phyloP scores from a whole-genome alignment of 2,113 vertebrate genomes.

The Progne subis region DNA sequence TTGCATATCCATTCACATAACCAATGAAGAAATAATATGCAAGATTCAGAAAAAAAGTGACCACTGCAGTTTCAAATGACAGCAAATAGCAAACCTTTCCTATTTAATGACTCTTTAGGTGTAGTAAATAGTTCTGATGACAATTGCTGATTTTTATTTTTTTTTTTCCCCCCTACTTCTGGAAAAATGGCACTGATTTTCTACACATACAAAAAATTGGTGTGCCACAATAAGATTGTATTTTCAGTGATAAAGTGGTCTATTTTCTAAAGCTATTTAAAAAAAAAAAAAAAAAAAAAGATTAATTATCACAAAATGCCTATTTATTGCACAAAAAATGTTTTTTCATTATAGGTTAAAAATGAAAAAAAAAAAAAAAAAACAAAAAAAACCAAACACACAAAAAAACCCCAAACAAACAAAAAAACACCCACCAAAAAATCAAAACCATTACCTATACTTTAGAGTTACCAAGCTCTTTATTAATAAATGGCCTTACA shows the following conservation, averaged over 20 bases:
- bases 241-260: not conserved
- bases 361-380: not conserved
- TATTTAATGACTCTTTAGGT: not conserved
- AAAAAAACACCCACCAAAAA: too few relatives aligned
- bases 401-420: not conserved
- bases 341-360: not conserved
- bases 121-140: not conserved
- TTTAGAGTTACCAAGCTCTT: not conserved
- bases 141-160: not conserved
- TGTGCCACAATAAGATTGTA: not conserved
- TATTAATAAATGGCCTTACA: not conserved
- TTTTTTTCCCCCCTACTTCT: not conserved
- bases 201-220: not conserved
- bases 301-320: not conserved
- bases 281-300: not conserved
- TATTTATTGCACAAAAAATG: not conserved
- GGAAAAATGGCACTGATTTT: not conserved
- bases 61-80: not conserved
- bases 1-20: fast-evolving
- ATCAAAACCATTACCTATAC: not conserved
- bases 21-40: not conserved
- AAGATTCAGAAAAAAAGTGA: not conserved
- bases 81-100: not conserved
- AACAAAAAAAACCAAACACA: too few relatives aligned
- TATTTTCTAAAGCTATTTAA: slow-evolving; percentile 2